Conservation (phyloP, 2,113 vertebrate genomes). For the Haemorhous mexicanus region DNA sequence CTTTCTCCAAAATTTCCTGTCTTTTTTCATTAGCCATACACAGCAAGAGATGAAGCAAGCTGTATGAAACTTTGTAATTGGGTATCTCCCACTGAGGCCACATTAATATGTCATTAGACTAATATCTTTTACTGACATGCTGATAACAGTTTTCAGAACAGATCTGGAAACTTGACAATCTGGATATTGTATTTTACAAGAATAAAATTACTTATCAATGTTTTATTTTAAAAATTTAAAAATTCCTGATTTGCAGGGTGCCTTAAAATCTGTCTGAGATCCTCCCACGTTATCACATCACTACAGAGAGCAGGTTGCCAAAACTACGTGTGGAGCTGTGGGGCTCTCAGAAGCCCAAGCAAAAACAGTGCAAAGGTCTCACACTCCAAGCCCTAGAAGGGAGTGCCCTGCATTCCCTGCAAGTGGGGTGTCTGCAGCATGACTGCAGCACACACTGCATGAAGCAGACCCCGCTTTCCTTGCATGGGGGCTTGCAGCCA, state of each 20-base stretch:
- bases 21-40: constrained; percentile 21
- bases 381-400: background rate
- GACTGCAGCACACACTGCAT: background rate
- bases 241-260: background rate
- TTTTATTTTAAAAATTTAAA: background rate
- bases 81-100: constrained; percentile 16
- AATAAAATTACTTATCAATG: background rate
- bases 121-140: constrained; percentile 12
- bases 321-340: background rate
- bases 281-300: background rate
- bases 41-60: constrained; percentile 9
- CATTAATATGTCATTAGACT: constrained; percentile 52
- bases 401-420: background rate
- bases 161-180: background rate
- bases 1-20: background rate
- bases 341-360: background rate
- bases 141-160: background rate
- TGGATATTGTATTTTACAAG: background rate
- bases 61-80: constrained; percentile 21
- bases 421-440: background rate
- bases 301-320: background rate
- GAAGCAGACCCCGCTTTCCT: background rate
- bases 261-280: background rate
- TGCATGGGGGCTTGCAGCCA: background rate
- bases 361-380: background rate